phyloP scores from a whole-genome alignment of 2,797 vertebrate species.

The Lithobates sylvaticus region DNA sequence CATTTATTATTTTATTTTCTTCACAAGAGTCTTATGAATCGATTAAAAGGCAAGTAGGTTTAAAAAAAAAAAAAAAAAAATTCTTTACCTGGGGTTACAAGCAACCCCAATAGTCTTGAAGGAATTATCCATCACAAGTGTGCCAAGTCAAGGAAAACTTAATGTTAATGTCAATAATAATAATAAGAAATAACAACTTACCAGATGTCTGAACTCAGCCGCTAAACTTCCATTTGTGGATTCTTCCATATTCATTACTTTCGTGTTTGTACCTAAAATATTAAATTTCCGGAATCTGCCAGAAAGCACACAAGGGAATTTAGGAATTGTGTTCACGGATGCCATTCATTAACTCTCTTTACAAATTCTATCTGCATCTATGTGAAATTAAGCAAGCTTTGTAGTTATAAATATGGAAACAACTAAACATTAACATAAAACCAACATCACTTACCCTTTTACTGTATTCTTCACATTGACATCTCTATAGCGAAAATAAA shows the following conservation, averaged over 20 bases:
- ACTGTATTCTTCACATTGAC: constrained; percentile 84
- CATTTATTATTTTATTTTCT: too few species aligned
- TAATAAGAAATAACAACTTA: constrained; percentile 61
- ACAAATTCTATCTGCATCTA: neutral
- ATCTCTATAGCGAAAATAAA: constrained; percentile 76
- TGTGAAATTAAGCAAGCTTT: too few species aligned
- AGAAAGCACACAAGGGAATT: neutral
- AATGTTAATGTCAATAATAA: neutral
- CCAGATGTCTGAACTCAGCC: constrained; percentile 95
- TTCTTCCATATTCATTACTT: constrained; percentile 99
- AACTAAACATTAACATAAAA: neutral
- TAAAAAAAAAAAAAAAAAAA: too few species aligned
- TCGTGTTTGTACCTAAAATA: constrained; percentile 91
- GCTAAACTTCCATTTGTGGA: constrained; percentile 93
- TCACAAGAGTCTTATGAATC: too few species aligned
- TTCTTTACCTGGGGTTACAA: too few species aligned
- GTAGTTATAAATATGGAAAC: neutral
- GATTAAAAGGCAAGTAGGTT: too few species aligned
- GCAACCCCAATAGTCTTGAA: too few species aligned
- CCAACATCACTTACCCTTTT: constrained; percentile 83
- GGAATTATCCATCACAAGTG: too few species aligned
- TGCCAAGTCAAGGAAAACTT: too few species aligned
- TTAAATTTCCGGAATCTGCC: constrained; percentile 92
- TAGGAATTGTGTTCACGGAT: neutral
- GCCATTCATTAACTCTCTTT: neutral